A percentile compares a stretch with the other conserved stretches of the same genome.
These are phyloP conservation scores for Onychorhynchus coronatus DNA, from an alignment of 2,113 vertebrate species.

Conservation along the genomic window DNA sequence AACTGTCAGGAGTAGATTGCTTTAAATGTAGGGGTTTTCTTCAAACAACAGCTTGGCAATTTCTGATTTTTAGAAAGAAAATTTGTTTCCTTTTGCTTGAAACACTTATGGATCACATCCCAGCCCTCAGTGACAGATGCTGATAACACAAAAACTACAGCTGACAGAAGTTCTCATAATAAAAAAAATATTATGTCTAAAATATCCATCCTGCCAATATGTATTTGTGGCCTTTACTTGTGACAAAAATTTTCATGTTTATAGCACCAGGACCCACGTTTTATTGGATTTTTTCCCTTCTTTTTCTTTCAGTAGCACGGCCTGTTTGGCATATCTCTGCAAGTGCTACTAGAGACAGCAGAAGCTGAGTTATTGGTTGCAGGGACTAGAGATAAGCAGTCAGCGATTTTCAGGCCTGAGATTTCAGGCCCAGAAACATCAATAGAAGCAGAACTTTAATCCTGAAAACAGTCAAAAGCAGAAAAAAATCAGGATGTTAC, in stretches of 20 bases:
- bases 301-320: not conserved
- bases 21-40: not conserved
- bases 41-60: not conserved
- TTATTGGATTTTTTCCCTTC: not conserved
- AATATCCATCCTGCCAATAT: not conserved
- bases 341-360: not conserved
- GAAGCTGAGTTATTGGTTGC: not conserved
- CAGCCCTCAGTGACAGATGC: not conserved
- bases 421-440: not conserved
- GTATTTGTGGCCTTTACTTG: not conserved
- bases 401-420: not conserved
- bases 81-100: not conserved
- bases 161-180: not conserved
- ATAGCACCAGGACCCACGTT: not conserved
- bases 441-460: not conserved
- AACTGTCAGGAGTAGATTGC: not conserved
- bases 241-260: not conserved
- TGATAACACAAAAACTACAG: not conserved
- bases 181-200: not conserved
- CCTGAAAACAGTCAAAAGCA: not conserved
- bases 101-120: not conserved
- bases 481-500: not conserved
- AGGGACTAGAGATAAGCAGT: not conserved
- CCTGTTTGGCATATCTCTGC: not conserved
- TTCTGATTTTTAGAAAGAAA: constrained; percentile 31